Evolutionary conservation across 2,113 vertebrate genomes (phyloP).

Genomic region (Sphaerodactylus townsendi): DNA sequence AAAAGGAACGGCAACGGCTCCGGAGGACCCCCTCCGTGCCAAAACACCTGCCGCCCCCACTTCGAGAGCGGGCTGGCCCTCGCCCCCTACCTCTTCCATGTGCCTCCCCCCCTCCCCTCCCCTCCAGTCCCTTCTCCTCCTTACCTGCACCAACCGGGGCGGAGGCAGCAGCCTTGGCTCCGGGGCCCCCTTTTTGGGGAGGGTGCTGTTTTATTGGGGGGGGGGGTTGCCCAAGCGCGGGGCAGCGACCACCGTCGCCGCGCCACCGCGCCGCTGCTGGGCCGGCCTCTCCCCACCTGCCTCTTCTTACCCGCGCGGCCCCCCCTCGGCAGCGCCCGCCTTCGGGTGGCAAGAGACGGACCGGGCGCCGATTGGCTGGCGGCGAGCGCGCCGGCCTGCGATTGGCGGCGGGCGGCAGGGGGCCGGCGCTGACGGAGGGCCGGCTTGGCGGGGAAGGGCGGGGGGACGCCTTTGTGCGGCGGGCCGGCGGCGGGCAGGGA

Average conservation of each 20-base stretch:
- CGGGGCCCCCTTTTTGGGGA: neutral
- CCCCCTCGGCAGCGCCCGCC: slow-evolving; percentile 60
- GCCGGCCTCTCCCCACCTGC: slow-evolving; percentile 60
- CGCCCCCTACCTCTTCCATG: neutral
- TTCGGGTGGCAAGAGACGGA: slow-evolving; percentile 69
- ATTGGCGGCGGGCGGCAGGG: slow-evolving; percentile 55
- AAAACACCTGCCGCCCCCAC: neutral
- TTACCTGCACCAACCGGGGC: neutral
- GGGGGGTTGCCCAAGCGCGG: neutral
- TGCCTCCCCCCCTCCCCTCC: slow-evolving; percentile 13
- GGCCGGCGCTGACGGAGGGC: slow-evolving; percentile 57
- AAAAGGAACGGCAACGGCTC: neutral
- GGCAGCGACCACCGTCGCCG: neutral
- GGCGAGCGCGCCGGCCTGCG: slow-evolving; percentile 47
- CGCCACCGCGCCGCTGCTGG: slow-evolving; percentile 23
- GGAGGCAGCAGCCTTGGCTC: neutral
- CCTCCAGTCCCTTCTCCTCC: neutral
- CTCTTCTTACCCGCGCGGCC: slow-evolving; percentile 59
- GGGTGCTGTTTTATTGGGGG: neutral
- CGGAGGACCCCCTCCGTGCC: neutral
- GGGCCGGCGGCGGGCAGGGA: slow-evolving; percentile 70
- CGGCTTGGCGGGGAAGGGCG: slow-evolving; percentile 40
- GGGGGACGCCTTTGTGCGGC: slow-evolving; percentile 79
- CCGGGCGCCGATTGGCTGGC: slow-evolving; percentile 62
- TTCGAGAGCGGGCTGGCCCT: neutral